Conservation (phyloP, 2,888 invertebrate genomes). For the Pseudococcus viburni region DNA sequence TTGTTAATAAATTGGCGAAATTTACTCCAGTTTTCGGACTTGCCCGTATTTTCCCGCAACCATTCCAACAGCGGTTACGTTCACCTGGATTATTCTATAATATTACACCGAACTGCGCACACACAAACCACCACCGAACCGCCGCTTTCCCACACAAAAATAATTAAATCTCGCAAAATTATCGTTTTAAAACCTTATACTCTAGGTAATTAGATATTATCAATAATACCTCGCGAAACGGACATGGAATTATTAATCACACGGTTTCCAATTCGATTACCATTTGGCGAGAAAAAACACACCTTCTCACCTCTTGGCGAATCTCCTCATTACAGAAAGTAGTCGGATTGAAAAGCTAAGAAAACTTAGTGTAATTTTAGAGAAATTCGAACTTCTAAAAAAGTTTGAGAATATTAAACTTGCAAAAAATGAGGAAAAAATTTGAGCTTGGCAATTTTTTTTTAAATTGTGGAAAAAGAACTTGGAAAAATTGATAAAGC, state of each 20-base stretch:
- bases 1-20: slow-evolving; percentile 38
- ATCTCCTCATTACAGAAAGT: too few species aligned
- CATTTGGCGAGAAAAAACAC: neutral
- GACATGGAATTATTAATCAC: neutral
- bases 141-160: neutral
- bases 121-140: neutral
- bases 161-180: neutral
- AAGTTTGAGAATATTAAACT: too few species aligned
- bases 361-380: too few species aligned
- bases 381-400: too few species aligned
- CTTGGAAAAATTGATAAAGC: too few species aligned
- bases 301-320: too few species aligned
- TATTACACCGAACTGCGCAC: neutral
- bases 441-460: too few species aligned
- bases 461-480: too few species aligned
- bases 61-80: neutral
- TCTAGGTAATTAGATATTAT: neutral
- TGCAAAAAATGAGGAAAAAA: too few species aligned
- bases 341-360: too few species aligned
- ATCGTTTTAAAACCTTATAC: neutral
- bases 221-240: neutral
- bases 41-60: neutral
- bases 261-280: neutral
- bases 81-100: neutral
- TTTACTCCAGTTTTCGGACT: neutral